Evolutionary conservation across 2,888 invertebrate species (phyloP).

Genomic region (Andrena trimmerana): DNA sequence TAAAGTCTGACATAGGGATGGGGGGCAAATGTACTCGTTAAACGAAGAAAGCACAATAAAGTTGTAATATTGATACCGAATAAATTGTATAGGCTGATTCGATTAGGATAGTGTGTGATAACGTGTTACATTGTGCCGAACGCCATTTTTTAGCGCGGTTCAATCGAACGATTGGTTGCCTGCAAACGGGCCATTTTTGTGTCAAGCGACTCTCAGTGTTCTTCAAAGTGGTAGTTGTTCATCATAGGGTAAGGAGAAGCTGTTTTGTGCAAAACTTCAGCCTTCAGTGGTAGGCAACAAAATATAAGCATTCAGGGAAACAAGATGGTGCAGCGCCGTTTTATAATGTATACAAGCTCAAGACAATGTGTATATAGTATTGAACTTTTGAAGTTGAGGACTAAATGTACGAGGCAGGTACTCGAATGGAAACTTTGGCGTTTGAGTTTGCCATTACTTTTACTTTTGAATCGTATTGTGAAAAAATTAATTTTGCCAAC

Average conservation of each 20-base stretch:
- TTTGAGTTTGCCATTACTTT: background rate
- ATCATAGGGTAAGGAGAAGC: background rate
- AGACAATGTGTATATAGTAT: no score
- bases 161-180: background rate
- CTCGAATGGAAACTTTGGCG: no score
- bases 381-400: no score
- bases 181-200: background rate
- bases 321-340: background rate
- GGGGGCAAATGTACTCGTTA: constrained; percentile 52
- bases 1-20: constrained; percentile 51
- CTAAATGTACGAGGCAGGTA: no score
- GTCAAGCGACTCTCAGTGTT: background rate
- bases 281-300: background rate
- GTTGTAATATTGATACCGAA: constrained; percentile 45
- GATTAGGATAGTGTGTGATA: constrained; percentile 6
- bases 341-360: no score
- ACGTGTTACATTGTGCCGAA: constrained; percentile 7
- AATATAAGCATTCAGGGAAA: background rate
- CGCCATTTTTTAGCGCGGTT: background rate
- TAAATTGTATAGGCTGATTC: constrained; percentile 41
- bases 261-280: background rate
- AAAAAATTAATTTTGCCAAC: background rate
- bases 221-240: background rate
- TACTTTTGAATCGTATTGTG: background rate
- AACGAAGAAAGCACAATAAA: constrained; percentile 70